phyloP scores from a whole-genome alignment of 1,140 invertebrate species.

The Lepidurus couesii region DNA sequence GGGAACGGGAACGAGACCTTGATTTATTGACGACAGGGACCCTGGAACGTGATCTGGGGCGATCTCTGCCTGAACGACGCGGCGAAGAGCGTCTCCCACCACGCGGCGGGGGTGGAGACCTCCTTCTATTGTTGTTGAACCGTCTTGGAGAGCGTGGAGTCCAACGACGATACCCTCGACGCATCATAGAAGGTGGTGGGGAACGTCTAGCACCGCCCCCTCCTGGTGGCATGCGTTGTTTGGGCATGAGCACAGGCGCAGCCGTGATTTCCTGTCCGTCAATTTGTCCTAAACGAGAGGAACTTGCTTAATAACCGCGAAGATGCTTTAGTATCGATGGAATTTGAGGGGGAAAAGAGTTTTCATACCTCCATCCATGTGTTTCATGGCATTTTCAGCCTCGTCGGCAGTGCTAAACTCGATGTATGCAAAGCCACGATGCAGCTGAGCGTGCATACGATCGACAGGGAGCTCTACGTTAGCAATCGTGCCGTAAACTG shows the following conservation, averaged over 20 bases:
- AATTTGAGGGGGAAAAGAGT: conserved; percentile 1
- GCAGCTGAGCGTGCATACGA: conserved; percentile 74
- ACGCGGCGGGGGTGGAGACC: conserved; percentile 39
- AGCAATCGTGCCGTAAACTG: conserved; percentile 83
- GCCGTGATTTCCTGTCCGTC: conserved; percentile 90
- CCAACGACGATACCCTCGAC: conserved; percentile 51
- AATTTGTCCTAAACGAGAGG: conserved; percentile 48
- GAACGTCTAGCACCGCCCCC: conserved; percentile 50
- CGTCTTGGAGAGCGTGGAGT: conserved; percentile 43
- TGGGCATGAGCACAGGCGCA: conserved; percentile 76
- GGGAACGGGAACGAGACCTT: conserved; percentile 52
- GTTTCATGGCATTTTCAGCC: conserved; percentile 96
- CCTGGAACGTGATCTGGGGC: conserved; percentile 43
- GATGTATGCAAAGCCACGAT: conserved; percentile 87
- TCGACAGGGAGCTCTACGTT: conserved; percentile 83
- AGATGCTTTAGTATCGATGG: conserved; percentile 30
- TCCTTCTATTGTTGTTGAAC: conserved; percentile 39
- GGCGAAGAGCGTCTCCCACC: conserved; percentile 43
- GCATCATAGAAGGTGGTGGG: conserved; percentile 54
- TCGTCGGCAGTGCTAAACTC: conserved; percentile 90
- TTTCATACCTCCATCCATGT: conserved; percentile 89
- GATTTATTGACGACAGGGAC: conserved; percentile 46
- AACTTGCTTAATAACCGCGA: neutral
- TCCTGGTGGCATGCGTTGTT: conserved; percentile 56
- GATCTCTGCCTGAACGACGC: conserved; percentile 42